A percentile compares a stretch with the other conserved stretches of the same genome.
Evolutionary conservation across 2,797 vertebrate genomes (phyloP).

Genomic region (Aselliscus stoliczkanus): DNA sequence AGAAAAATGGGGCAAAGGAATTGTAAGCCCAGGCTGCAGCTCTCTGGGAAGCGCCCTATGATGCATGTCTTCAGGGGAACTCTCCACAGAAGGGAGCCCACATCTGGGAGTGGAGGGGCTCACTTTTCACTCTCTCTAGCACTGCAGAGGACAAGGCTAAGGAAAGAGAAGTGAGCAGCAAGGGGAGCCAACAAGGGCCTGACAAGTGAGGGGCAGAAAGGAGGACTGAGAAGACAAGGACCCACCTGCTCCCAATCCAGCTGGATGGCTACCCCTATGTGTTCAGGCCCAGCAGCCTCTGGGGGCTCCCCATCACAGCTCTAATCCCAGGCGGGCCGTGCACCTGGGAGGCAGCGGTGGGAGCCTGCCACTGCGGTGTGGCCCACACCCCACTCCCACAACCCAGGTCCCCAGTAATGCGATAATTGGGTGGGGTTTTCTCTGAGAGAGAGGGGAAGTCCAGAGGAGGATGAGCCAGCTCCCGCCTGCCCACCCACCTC

Average conservation of each 20-base stretch:
- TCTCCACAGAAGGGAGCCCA: neutral
- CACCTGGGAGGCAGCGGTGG: neutral
- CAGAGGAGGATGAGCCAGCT: slow-evolving; percentile 20
- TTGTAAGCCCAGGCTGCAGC: neutral
- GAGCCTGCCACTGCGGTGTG: neutral
- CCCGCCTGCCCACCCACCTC: slow-evolving; percentile 28
- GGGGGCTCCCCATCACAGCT: neutral
- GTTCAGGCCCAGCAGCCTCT: neutral
- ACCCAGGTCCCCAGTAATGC: slow-evolving; percentile 73
- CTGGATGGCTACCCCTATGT: neutral
- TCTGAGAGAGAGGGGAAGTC: slow-evolving; percentile 79
- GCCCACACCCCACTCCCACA: neutral
- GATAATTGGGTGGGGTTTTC: slow-evolving; percentile 82
- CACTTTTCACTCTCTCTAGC: neutral
- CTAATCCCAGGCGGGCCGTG: slow-evolving; percentile 21
- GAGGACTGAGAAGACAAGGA: neutral
- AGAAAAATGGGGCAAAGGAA: neutral
- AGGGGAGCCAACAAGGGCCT: neutral
- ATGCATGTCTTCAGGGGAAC: neutral
- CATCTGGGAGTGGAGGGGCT: no score
- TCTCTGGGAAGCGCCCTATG: neutral
- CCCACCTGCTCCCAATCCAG: neutral
- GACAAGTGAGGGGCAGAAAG: neutral
- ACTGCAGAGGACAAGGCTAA: neutral
- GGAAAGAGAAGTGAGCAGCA: neutral